phyloP scores from a whole-genome alignment of 2,797 vertebrate genomes.

The Perodicticus potto region DNA sequence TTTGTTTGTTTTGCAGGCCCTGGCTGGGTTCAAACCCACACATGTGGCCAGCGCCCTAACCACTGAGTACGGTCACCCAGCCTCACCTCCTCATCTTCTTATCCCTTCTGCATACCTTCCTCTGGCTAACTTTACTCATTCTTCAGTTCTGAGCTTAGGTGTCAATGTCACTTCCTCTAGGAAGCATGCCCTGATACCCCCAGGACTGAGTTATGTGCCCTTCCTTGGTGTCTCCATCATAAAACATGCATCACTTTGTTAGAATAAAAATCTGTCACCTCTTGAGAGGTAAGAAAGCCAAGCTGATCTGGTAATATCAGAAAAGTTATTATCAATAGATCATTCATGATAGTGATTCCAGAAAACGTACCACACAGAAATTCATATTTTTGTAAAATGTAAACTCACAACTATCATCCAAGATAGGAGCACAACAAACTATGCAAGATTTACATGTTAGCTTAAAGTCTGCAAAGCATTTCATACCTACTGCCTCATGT shows the following conservation, averaged over 20 bases:
- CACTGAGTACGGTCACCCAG: too few relatives aligned
- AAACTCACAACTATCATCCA: slow-evolving; percentile 39
- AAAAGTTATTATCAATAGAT: slow-evolving; percentile 43
- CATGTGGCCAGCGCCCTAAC: too few relatives aligned
- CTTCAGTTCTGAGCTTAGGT: neutral
- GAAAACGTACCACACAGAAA: slow-evolving; percentile 26
- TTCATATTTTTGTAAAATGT: slow-evolving; percentile 7
- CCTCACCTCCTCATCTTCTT: neutral
- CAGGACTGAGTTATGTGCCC: neutral
- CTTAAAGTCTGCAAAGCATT: slow-evolving; percentile 16
- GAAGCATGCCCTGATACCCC: neutral
- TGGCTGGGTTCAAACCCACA: too few relatives aligned
- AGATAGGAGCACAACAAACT: slow-evolving; percentile 25
- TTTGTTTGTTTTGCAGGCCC: too few relatives aligned
- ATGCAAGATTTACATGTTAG: neutral
- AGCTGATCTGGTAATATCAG: slow-evolving; percentile 32
- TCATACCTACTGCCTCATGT: slow-evolving; percentile 3
- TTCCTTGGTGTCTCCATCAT: neutral
- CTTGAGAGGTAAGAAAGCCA: slow-evolving; percentile 42
- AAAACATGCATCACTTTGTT: slow-evolving; percentile 10
- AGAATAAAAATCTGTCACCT: neutral
- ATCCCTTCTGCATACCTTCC: neutral
- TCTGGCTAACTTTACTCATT: slow-evolving; percentile 28
- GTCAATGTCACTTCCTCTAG: neutral
- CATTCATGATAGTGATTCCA: neutral